Evolutionary conservation across 2,113 vertebrate species (phyloP).

Genomic region (Malurus melanocephalus): DNA sequence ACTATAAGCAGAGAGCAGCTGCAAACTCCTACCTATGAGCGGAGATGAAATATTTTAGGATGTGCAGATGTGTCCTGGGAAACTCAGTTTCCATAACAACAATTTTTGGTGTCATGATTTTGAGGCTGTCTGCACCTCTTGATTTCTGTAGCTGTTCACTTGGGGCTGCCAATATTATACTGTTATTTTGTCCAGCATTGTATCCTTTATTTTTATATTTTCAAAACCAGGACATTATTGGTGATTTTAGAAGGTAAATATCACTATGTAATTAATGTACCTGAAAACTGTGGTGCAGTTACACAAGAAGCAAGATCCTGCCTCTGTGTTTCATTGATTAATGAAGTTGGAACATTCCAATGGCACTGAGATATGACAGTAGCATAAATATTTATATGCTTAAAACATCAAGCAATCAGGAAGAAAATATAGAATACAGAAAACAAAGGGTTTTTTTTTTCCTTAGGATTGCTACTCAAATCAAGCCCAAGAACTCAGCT

Average conservation of each 20-base stretch:
- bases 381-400: background rate
- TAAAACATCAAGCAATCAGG: background rate
- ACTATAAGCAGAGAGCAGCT: background rate
- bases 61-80: background rate
- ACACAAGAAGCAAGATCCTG: background rate
- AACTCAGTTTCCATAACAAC: conserved; percentile 32
- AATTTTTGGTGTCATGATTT: background rate
- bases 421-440: background rate
- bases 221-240: background rate
- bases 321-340: background rate
- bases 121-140: background rate
- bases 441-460: background rate
- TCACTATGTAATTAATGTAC: background rate
- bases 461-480: background rate
- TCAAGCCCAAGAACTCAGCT: background rate
- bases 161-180: background rate
- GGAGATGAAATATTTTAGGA: background rate
- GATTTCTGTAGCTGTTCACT: background rate
- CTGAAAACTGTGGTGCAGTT: background rate
- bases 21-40: background rate
- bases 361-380: background rate
- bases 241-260: background rate
- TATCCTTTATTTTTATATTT: background rate
- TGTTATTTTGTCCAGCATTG: background rate
- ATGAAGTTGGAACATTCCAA: background rate